phyloP scores from a whole-genome alignment of 1,140 invertebrate genomes.

The Heliconius hewitsoni region DNA sequence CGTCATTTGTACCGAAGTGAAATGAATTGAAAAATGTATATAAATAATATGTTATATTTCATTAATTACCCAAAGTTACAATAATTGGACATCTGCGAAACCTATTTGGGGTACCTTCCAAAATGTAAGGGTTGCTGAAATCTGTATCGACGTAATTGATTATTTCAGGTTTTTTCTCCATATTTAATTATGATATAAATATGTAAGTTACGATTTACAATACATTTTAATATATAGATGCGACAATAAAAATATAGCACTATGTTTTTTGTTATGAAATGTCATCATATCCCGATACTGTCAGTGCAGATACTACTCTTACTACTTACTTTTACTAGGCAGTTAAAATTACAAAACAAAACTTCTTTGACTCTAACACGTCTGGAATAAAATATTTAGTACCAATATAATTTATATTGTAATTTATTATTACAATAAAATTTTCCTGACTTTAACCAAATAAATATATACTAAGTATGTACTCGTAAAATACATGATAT shows the following conservation, averaged over 20 bases:
- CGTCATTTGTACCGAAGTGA: no score
- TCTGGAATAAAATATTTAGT: no score
- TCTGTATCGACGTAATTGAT: conserved; percentile 47
- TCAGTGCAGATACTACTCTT: no score
- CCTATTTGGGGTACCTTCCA: conserved; percentile 32
- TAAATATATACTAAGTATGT: no score
- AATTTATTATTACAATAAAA: no score
- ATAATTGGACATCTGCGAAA: conserved; percentile 49
- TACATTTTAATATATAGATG: neutral
- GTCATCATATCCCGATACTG: neutral
- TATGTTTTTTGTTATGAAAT: neutral
- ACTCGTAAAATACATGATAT: no score
- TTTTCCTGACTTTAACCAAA: no score
- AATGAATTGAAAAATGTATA: neutral
- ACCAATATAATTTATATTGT: no score
- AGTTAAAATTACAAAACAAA: neutral
- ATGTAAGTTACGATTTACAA: neutral
- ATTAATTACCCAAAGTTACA: conserved; percentile 49
- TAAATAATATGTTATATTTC: neutral
- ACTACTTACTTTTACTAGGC: no score
- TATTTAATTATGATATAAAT: conserved; percentile 22
- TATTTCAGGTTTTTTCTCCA: conserved; percentile 37
- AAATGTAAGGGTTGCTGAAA: conserved; percentile 37
- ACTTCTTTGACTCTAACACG: no score
- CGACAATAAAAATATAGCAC: no score